Conservation (phyloP, 2,113 vertebrate species). For the Phalacrocorax carbo region DNA sequence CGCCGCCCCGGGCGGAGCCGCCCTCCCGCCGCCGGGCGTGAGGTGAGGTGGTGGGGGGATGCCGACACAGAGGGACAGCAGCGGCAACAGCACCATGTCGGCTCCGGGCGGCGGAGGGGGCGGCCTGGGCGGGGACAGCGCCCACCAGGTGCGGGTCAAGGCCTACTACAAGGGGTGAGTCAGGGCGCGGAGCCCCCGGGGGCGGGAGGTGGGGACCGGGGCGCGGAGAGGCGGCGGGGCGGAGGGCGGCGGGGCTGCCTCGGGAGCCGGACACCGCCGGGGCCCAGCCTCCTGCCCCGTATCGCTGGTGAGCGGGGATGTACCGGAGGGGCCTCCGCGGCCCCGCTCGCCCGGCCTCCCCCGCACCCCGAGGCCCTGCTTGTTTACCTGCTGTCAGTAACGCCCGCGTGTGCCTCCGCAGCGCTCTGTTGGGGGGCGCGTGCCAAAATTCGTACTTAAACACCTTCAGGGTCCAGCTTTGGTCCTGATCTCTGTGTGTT, state of each 20-base stretch:
- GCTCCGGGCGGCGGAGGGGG: too few relatives aligned
- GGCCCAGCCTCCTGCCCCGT: too few relatives aligned
- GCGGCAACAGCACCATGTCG: too few relatives aligned
- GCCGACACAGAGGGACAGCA: too few relatives aligned
- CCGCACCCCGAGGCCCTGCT: neutral
- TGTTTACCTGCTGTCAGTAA: neutral
- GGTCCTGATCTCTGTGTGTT: neutral
- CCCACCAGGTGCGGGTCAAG: constrained; percentile 89
- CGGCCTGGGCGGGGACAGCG: neutral
- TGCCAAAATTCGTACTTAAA: accelerated
- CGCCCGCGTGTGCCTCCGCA: accelerated
- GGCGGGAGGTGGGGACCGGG: neutral
- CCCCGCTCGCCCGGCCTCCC: neutral
- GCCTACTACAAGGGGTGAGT: constrained; percentile 92
- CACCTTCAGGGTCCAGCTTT: neutral
- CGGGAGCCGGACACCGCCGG: too few relatives aligned
- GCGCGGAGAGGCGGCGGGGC: too few relatives aligned
- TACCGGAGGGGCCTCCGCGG: neutral
- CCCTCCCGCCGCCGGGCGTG: too few relatives aligned
- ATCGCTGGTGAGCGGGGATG: too few relatives aligned
- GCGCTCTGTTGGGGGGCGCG: accelerated
- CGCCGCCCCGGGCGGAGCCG: too few relatives aligned
- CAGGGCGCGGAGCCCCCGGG: neutral
- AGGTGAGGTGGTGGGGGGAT: too few relatives aligned
- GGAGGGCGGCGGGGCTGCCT: neutral